Evolutionary conservation across 2,113 vertebrate species (phyloP).

Genomic region (Sialia sialis): DNA sequence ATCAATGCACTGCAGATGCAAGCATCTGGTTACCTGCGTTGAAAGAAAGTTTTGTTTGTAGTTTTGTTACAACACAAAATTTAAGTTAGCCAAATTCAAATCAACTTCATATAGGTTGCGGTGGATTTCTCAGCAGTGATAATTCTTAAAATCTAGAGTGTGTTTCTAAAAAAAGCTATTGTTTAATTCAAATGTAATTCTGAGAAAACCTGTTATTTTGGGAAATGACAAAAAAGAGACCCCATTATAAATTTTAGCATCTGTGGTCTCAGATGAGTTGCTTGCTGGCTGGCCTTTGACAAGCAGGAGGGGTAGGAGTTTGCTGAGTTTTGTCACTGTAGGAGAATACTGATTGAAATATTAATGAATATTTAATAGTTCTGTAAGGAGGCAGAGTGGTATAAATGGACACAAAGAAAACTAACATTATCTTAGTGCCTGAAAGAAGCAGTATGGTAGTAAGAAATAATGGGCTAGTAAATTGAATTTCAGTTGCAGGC

Average conservation of each 20-base stretch:
- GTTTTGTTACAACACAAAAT: background rate
- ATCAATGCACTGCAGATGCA: background rate
- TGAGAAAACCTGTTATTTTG: background rate
- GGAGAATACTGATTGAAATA: background rate
- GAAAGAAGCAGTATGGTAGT: background rate
- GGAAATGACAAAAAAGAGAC: background rate
- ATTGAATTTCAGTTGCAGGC: background rate
- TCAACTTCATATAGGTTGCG: background rate
- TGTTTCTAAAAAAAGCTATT: background rate
- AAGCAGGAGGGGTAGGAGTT: fast-evolving
- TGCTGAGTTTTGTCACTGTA: background rate
- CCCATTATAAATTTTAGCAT: background rate
- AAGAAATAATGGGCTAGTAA: background rate
- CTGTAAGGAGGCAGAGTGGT: background rate
- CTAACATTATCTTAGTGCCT: background rate
- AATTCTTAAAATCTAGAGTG: background rate
- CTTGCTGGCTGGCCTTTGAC: background rate
- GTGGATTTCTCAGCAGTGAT: background rate
- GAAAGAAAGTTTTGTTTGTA: background rate
- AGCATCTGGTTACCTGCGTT: background rate
- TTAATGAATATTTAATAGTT: background rate
- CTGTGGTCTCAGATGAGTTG: background rate
- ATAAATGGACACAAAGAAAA: background rate
- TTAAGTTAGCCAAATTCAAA: background rate
- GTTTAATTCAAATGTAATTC: background rate